These are phyloP conservation scores for Micronycteris hirsuta DNA, from an alignment of 2,113 vertebrate species.

Conservation along the genomic window DNA sequence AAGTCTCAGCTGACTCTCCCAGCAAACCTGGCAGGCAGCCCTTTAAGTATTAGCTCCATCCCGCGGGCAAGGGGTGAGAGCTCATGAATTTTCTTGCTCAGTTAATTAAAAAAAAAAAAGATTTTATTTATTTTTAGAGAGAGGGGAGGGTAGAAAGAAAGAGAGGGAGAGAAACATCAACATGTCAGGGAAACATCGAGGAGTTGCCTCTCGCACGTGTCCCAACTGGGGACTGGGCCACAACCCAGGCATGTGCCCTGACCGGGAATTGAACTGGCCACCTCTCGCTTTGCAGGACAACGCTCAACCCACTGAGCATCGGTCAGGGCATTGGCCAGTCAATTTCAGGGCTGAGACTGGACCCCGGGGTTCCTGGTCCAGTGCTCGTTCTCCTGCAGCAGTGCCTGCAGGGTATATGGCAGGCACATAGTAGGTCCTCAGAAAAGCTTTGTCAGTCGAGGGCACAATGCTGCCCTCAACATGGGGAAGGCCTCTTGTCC, in stretches of 20 bases:
- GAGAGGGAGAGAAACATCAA: no score
- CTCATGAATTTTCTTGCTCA: neutral
- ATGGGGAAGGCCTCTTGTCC: neutral
- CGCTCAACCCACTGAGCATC: no score
- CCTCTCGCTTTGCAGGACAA: no score
- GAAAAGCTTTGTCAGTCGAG: neutral
- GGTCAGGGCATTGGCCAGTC: neutral
- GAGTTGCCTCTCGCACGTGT: no score
- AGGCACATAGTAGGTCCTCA: neutral
- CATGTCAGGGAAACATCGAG: no score
- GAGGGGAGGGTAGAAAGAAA: no score
- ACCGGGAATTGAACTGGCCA: no score
- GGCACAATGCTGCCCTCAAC: neutral
- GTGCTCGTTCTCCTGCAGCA: neutral
- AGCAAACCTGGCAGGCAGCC: neutral
- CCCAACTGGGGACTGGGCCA: no score
- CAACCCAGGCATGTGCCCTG: no score
- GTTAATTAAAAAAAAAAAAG: neutral
- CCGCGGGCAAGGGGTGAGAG: neutral
- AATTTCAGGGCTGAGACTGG: neutral
- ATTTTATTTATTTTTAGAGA: no score
- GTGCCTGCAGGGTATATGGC: accelerated
- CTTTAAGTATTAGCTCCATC: neutral
- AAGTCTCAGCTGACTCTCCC: neutral
- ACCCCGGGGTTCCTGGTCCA: neutral